A percentile compares a stretch with the other conserved stretches of the same genome.
phyloP scores from a whole-genome alignment of 2,797 vertebrate genomes.

The Helostoma temminkii region DNA sequence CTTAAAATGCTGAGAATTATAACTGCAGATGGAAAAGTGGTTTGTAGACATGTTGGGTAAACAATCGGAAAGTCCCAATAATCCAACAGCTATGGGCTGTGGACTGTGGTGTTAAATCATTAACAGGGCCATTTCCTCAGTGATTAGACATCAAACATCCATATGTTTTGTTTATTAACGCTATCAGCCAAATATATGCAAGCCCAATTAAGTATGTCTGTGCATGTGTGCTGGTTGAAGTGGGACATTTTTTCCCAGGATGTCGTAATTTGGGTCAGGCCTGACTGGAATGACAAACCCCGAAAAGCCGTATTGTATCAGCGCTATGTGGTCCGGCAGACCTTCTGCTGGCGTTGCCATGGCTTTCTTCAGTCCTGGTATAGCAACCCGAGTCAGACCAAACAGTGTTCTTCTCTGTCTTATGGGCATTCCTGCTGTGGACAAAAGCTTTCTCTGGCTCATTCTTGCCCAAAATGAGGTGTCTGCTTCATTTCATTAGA shows the following conservation, averaged over 20 bases:
- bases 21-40: conserved; percentile 55
- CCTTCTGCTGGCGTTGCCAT: conserved; percentile 85
- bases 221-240: conserved; percentile 58
- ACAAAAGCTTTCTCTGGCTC: conserved; percentile 77
- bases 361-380: conserved; percentile 79
- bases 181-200: conserved; percentile 58
- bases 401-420: conserved; percentile 78
- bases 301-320: conserved; percentile 67
- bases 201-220: conserved; percentile 52
- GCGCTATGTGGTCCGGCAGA: conserved; percentile 73
- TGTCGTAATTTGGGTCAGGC: conserved; percentile 85
- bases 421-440: conserved; percentile 73
- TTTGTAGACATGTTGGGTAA: conserved; percentile 64
- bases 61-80: conserved; percentile 64
- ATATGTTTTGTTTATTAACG: conserved; percentile 69
- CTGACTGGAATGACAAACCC: conserved; percentile 86
- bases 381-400: conserved; percentile 77
- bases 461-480: conserved; percentile 80
- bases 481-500: conserved; percentile 80
- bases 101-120: conserved; percentile 67
- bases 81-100: conserved; percentile 63
- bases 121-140: conserved; percentile 57
- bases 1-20: conserved; percentile 63
- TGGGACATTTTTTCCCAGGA: conserved; percentile 74
- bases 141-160: conserved; percentile 78